These are phyloP conservation scores for Arenicola marina DNA, from an alignment of 2,888 invertebrate species.

Conservation along the genomic window DNA sequence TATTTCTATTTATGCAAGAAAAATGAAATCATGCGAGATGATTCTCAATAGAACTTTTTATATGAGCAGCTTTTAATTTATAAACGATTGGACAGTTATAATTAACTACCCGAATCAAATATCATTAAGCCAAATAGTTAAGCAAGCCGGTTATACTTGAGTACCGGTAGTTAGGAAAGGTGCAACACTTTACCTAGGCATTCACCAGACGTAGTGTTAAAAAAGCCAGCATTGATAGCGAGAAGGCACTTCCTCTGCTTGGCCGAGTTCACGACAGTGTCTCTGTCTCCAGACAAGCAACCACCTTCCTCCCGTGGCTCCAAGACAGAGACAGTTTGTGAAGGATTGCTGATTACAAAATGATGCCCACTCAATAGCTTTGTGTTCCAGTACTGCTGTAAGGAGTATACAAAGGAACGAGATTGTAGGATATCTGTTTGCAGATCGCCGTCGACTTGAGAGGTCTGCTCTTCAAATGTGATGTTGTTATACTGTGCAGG, in stretches of 20 bases:
- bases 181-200: conserved; percentile 56
- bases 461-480: conserved; percentile 38
- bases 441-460: conserved; percentile 27
- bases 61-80: too few relatives aligned
- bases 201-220: conserved; percentile 50
- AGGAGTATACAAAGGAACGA: conserved; percentile 13
- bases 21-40: too few relatives aligned
- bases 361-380: conserved; percentile 17
- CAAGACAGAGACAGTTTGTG: conserved; percentile 52
- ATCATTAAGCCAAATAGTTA: too few relatives aligned
- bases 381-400: background rate
- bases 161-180: too few relatives aligned
- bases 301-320: conserved; percentile 52
- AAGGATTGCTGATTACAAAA: conserved; percentile 46
- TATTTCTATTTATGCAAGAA: too few relatives aligned
- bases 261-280: conserved; percentile 48
- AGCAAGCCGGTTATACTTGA: too few relatives aligned
- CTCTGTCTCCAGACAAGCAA: conserved; percentile 40
- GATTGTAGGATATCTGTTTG: background rate
- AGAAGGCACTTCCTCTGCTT: conserved; percentile 45
- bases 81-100: too few relatives aligned
- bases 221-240: conserved; percentile 61
- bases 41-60: too few relatives aligned
- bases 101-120: background rate
- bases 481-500: conserved; percentile 42